A percentile compares a stretch with the other conserved stretches of the same genome.
Evolutionary conservation across 2,113 vertebrate genomes (phyloP).

Genomic region (Origma solitaria): DNA sequence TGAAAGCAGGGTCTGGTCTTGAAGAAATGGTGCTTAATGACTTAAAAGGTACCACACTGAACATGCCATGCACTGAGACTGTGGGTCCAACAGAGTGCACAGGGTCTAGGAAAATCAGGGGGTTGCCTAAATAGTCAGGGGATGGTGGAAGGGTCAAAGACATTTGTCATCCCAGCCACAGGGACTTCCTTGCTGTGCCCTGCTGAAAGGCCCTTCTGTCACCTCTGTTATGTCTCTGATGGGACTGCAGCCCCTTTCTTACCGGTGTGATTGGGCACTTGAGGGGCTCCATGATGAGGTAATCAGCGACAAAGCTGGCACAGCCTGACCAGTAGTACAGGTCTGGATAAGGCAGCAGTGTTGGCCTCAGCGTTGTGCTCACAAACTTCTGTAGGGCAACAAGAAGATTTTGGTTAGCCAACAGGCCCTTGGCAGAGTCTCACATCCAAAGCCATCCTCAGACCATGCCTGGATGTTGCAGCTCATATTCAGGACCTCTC

Average conservation of each 20-base stretch:
- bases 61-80: not conserved
- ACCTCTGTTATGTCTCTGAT: not conserved
- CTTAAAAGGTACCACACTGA: not conserved
- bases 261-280: constrained; percentile 75
- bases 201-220: not conserved
- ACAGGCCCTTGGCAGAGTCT: not conserved
- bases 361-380: constrained; percentile 82
- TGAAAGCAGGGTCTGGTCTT: not conserved
- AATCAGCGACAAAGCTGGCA: constrained; percentile 82
- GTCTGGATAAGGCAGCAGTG: constrained; percentile 67
- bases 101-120: not conserved
- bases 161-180: not conserved
- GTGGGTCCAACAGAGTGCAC: not conserved
- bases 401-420: not conserved
- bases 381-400: constrained; percentile 85
- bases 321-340: constrained; percentile 83
- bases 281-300: constrained; percentile 79
- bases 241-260: not conserved
- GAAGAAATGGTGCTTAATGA: not conserved
- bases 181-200: not conserved
- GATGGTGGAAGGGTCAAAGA: not conserved
- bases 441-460: not conserved
- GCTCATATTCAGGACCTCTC: not conserved
- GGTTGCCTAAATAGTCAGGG: not conserved
- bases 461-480: not conserved